Base-by-base conservation (phyloP, 2,113 vertebrate genomes). In the Prinia subflava region DNA sequence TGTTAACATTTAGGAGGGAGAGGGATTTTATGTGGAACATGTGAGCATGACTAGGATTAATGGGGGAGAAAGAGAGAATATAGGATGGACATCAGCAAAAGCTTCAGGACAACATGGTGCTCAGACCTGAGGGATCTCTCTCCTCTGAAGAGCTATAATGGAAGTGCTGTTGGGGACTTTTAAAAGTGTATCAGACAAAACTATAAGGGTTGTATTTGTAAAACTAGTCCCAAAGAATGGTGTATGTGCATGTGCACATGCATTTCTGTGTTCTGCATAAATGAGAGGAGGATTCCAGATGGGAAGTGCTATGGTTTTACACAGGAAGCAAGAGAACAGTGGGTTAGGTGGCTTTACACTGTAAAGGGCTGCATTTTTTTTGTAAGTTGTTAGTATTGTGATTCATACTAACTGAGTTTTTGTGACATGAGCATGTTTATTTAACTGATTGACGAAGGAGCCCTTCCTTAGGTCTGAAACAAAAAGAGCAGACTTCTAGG, bases 1-100 rank as follows among this genome's bases (percentile, higher is more conserved):
- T 96, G 88, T 92, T 95, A 95, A 94, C 94, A 94, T 96, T 94
- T 94, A 95, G 87, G 76, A 90, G 92, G 85, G 92, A 96, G 90
- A 83, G 39, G 83, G 90, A 84, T 93, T 96, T 96, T 93, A 70
- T 95, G 64, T 81, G 68, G 85, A 81, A 84, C 90, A 96, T 96
- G 64, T 96, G 94, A 92, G 90, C 90, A 86, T 93, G 94, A 95
- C 90, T 88, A 81, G 90, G 92, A 96, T 96, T 96, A 95, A 96
- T 86, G 88, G 60, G 41, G 74, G 92, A 96, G 92, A 96, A 96
- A 91, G 87, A 79, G 62, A 75, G 60, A 86, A 90, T 94, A 96
- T 27, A 46, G 85, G 68, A 41, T 80, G 64, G 69, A 2, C 60
- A 52, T 83, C 86, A 71, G 71, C 27, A 88, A 73, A 47, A 87